These are phyloP conservation scores for Eudasyphora cyanicolor DNA, from an alignment of 2,888 invertebrate species.

Conservation along the genomic window DNA sequence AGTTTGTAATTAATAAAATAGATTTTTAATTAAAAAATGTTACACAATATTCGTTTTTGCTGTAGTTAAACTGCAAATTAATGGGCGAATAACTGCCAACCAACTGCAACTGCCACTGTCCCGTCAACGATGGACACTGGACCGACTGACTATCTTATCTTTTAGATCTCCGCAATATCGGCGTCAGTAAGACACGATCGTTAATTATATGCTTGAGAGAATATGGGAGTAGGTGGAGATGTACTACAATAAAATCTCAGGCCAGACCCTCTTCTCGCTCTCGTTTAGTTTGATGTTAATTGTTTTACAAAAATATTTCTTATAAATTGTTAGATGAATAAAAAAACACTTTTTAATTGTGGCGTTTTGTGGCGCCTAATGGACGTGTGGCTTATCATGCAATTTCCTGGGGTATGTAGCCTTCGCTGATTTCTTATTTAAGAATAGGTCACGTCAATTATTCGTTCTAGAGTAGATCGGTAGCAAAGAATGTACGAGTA, in stretches of 20 bases:
- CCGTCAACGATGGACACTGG: not conserved
- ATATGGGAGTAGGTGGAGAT: not conserved
- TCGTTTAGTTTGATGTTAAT: not conserved
- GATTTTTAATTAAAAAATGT: constrained; percentile 14
- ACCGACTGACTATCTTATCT: not conserved
- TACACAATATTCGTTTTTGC: no score
- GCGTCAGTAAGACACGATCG: not conserved
- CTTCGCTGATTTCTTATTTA: not conserved
- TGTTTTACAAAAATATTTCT: no score
- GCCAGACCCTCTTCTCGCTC: not conserved
- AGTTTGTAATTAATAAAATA: not conserved
- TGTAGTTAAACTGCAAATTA: no score
- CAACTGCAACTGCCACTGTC: not conserved
- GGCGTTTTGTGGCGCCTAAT: constrained; percentile 57
- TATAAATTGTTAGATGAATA: not conserved
- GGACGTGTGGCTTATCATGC: no score
- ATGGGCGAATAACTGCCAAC: not conserved
- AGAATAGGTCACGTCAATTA: constrained; percentile 2
- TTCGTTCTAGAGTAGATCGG: no score
- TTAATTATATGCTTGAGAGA: not conserved
- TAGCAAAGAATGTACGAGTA: no score
- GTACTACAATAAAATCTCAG: not conserved
- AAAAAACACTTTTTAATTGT: constrained; percentile 47
- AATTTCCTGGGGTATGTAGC: not conserved
- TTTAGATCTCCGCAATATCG: not conserved